Conservation (phyloP, 1,140 invertebrate species). For the Achroia grisella region DNA sequence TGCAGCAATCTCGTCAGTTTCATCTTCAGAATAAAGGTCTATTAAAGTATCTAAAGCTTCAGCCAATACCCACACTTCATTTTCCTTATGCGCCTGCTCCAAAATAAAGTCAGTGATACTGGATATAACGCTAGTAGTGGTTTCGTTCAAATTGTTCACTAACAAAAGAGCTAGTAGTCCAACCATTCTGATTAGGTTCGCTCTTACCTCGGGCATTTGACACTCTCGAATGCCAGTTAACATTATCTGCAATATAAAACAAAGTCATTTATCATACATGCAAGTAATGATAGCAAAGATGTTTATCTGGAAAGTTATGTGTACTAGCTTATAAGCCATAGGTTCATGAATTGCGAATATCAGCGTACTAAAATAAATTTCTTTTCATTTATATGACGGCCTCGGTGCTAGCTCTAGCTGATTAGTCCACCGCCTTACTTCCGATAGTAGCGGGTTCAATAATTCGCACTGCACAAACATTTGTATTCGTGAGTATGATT, state of each 20-base stretch:
- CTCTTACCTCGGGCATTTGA: conserved; percentile 75
- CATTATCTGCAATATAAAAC: conserved; percentile 71
- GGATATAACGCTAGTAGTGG: conserved; percentile 42
- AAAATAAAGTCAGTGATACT: conserved; percentile 72
- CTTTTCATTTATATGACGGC: no score
- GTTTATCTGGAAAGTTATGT: no score
- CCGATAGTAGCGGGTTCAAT: no score
- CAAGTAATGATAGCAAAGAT: no score
- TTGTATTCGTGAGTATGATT: no score
- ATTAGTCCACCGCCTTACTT: no score
- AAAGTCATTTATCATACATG: no score
- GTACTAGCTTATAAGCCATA: no score
- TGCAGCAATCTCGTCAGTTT: conserved; percentile 77
- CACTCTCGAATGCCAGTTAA: conserved; percentile 75
- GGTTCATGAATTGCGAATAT: no score
- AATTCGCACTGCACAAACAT: no score
- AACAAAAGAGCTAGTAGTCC: conserved; percentile 74
- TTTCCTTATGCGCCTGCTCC: conserved; percentile 69
- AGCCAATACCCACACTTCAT: conserved; percentile 80
- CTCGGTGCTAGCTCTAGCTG: no score
- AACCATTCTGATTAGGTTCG: conserved; percentile 81
- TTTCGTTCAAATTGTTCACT: conserved; percentile 46
- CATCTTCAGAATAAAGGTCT: conserved; percentile 86
- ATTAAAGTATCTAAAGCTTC: conserved; percentile 84
- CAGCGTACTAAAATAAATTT: no score